Evolutionary conservation across 1,140 invertebrate genomes (phyloP), one percentile per base, ranked within the genome.

Genomic region (Ditylenchus dipsaci): DNA sequence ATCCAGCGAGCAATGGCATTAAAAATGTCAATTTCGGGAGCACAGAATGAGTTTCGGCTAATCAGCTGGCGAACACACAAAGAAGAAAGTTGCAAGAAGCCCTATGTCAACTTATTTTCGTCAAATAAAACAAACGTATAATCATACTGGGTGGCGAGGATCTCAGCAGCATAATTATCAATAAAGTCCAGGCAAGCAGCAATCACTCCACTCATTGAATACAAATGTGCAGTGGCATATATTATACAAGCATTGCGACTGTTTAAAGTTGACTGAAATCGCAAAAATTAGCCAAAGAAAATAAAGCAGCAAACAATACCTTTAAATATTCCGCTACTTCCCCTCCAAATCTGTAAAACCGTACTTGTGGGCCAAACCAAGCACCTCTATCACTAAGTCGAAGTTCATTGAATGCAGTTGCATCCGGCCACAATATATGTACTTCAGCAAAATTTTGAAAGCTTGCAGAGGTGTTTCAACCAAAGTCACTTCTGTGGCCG

Each of bases 21-120:
- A 84, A 97, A 98, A 71, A 98, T 95, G 76, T 96, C 90, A 27
- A 94, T 90, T 86, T 98, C 95, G 3, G 90, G 88, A 0, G 91
- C 93, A 86, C 91, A 97, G 85, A 97, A 97, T 0, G 93, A 96
- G 85, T 97, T 91, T 61, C 93, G 86, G 59, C 89, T 87, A 43
- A 97, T 87, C n/a, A 97, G 86, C 80, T 91, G 90, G 56, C 76
- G 72, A n/a, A 87, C 74, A 15, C 85, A 83, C 43, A 72, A 17
- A 7, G 63, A 63, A 1, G 69, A 63, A 11, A 76, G 60, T 45
- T 78, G 76, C 23, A 69, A 38, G 49, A 76, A 76, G 13, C 45
- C 65, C 72, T 26, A 17, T 3, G 15, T 7, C 23, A 53, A 53
- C 23, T 7, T 17, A 7, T 53, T 53, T 26, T 21, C 49, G 3